A percentile compares a stretch with the other conserved stretches of the same genome.
Conservation (phyloP, 1,140 invertebrate species). For the Antheraea mylitta region DNA sequence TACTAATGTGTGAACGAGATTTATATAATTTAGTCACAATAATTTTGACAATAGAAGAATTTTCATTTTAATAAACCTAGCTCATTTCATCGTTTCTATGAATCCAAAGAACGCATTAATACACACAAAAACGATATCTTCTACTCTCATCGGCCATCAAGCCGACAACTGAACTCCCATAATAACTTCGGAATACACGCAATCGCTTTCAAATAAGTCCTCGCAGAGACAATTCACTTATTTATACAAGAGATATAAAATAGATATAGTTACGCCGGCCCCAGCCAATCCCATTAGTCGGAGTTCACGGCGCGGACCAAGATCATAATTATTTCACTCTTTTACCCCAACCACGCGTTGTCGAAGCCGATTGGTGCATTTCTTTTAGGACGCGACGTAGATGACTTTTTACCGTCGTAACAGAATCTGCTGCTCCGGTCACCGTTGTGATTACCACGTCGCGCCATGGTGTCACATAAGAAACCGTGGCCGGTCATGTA, state of each 20-base stretch:
- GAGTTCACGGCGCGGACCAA: constrained; percentile 19
- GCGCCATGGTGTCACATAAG: no score
- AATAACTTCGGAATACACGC: constrained; percentile 5
- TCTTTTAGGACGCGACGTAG: no score
- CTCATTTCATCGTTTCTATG: not conserved
- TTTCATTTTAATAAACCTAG: not conserved
- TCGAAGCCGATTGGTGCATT: not conserved
- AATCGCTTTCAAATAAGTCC: constrained; percentile 2
- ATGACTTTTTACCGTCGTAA: no score
- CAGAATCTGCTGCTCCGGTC: no score
- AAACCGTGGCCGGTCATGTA: no score
- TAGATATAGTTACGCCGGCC: constrained; percentile 21
- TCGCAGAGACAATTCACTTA: constrained; percentile 1
- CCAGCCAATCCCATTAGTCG: constrained; percentile 25
- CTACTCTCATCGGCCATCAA: constrained; percentile 10
- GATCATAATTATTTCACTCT: constrained; percentile 31
- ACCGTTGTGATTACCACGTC: no score
- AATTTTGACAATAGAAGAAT: no score
- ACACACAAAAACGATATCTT: not conserved
- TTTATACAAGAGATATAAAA: constrained; percentile 10
- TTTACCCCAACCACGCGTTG: constrained; percentile 12
- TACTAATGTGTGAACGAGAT: no score
- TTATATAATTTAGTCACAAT: no score
- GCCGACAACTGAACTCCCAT: constrained; percentile 6
- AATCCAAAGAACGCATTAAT: not conserved